Conservation (phyloP, 2,113 vertebrate genomes). For the Heloderma charlesbogerti region DNA sequence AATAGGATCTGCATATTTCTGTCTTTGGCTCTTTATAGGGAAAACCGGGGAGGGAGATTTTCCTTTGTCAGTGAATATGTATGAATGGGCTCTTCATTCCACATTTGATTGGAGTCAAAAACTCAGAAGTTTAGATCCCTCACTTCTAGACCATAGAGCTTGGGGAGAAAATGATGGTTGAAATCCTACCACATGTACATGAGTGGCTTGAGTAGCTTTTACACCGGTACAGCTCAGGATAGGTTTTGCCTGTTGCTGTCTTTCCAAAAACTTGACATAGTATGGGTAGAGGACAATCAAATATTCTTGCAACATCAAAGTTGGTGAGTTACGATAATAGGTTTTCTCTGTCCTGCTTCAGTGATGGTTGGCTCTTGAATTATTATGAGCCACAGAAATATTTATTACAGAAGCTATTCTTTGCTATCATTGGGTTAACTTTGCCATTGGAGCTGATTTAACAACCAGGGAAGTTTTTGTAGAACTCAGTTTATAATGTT, state of each 20-base stretch:
- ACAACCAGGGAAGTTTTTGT: conserved; percentile 13
- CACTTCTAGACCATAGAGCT: conserved; percentile 10
- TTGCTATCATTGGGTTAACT: conserved; percentile 39
- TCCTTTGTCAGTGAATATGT: not conserved
- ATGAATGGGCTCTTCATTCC: not conserved
- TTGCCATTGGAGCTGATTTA: conserved; percentile 43
- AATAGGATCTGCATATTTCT: conserved; percentile 27
- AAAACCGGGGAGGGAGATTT: not conserved
- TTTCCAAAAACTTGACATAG: conserved; percentile 20
- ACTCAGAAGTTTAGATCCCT: not conserved
- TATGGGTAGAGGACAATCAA: conserved; percentile 32
- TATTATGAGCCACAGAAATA: conserved; percentile 36
- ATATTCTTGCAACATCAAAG: conserved; percentile 44
- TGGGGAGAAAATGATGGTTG: conserved; percentile 18
- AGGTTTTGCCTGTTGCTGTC: not conserved
- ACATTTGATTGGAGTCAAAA: not conserved
- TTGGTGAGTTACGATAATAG: conserved; percentile 45
- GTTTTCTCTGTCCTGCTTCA: conserved; percentile 37
- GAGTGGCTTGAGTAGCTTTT: not conserved
- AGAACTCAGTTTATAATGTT: conserved; percentile 22
- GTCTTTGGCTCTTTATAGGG: not conserved
- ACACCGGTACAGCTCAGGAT: not conserved
- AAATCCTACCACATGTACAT: not conserved
- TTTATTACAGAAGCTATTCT: conserved; percentile 49
- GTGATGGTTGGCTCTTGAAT: conserved; percentile 51